These are phyloP conservation scores for Cataglyphis hispanica DNA, from an alignment of 1,140 invertebrate species.

Conservation along the genomic window DNA sequence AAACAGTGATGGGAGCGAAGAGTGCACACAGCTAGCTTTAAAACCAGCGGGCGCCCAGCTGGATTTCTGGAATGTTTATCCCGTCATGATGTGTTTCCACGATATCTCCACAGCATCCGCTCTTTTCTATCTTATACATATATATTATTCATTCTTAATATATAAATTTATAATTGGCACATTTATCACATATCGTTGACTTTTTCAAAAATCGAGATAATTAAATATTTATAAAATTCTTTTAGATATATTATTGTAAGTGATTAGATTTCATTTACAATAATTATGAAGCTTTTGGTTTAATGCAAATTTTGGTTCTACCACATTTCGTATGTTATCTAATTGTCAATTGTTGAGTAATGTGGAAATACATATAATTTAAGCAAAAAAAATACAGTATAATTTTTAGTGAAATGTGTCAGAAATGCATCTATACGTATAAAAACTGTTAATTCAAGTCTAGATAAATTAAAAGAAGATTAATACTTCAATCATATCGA, in stretches of 20 bases:
- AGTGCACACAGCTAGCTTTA: not conserved
- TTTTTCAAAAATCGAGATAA: not conserved
- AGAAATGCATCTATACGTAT: not conserved
- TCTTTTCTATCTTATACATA: conserved; percentile 5
- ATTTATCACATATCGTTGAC: conserved; percentile 1
- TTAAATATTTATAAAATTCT: conserved; percentile 12
- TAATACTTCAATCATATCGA: not conserved
- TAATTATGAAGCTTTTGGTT: not conserved
- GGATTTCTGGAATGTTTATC: conserved; percentile 67
- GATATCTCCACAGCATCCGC: conserved; percentile 9
- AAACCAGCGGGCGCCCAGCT: conserved; percentile 51
- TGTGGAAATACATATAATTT: not conserved
- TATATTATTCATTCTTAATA: conserved; percentile 18
- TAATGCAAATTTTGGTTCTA: not conserved
- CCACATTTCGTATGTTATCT: not conserved
- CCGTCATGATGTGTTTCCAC: conserved; percentile 43
- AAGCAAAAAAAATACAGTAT: not conserved
- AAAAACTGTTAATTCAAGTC: not conserved
- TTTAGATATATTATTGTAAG: not conserved
- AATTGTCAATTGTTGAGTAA: not conserved
- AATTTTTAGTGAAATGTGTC: not conserved
- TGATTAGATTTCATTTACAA: not conserved
- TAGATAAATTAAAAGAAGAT: not conserved
- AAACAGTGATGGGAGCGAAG: conserved; percentile 34
- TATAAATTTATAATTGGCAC: not conserved